These are phyloP conservation scores for Crotalus viridis DNA, from an alignment of 2,113 vertebrate species.

Conservation along the genomic window DNA sequence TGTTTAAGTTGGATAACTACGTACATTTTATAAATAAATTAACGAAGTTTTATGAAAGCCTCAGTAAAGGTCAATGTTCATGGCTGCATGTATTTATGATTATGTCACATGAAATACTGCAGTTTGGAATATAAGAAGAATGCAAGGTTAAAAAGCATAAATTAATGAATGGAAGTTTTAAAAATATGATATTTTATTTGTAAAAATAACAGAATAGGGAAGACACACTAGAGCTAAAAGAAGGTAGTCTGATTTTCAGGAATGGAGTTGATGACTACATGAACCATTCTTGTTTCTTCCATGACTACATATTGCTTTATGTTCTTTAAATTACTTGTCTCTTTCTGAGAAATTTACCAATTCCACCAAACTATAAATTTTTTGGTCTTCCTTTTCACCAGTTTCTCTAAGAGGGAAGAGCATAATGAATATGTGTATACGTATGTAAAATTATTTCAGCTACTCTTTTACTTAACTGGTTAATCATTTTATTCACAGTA, in stretches of 20 bases:
- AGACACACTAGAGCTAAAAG: neutral
- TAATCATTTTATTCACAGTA: neutral
- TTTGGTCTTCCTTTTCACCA: neutral
- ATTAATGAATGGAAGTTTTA: neutral
- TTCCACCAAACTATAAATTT: neutral
- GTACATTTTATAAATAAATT: neutral
- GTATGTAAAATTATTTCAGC: neutral
- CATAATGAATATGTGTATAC: neutral
- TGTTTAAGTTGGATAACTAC: neutral
- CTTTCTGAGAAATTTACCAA: neutral
- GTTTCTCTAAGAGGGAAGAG: neutral
- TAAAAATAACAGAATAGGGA: neutral
- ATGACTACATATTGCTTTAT: neutral
- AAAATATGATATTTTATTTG: neutral
- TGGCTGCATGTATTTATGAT: neutral
- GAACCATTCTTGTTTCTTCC: neutral
- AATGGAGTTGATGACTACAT: neutral
- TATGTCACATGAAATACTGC: neutral
- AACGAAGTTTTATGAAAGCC: neutral
- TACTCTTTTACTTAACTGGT: neutral
- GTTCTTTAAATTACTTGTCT: neutral
- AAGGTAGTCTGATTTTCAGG: neutral
- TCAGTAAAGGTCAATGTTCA: neutral
- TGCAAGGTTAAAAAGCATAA: neutral
- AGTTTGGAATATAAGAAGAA: neutral